phyloP scores from a whole-genome alignment of 2,113 vertebrate genomes.

The Labrus mixtus region DNA sequence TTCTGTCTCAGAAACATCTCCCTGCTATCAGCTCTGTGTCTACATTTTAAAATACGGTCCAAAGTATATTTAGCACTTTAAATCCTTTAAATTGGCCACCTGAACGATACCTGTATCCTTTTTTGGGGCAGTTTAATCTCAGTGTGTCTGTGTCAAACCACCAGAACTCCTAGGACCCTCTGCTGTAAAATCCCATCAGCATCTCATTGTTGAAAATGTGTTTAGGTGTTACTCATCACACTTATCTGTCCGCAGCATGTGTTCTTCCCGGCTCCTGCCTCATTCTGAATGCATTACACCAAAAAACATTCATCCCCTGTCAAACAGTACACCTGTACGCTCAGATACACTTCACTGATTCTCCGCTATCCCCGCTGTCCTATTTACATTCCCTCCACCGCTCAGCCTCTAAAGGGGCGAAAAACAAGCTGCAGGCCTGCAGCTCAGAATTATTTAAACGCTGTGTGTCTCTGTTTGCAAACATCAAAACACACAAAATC shows the following conservation, averaged over 20 bases:
- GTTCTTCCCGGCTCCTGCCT: conserved; percentile 29
- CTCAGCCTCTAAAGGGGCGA: conserved; percentile 1
- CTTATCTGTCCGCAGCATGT: conserved; percentile 44
- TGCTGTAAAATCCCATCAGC: conserved; percentile 20
- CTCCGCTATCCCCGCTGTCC: conserved; percentile 26
- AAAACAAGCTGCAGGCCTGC: conserved; percentile 3
- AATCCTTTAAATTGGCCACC: neutral
- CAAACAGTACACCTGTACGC: conserved; percentile 55
- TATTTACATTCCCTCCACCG: conserved; percentile 36
- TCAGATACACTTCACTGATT: conserved; percentile 46
- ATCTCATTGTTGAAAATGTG: conserved; percentile 27
- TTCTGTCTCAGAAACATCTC: neutral
- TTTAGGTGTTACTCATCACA: conserved; percentile 40
- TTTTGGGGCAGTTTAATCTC: neutral
- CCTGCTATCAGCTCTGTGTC: neutral
- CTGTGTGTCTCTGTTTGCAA: conserved; percentile 5
- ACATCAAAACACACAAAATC: neutral
- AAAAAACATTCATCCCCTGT: conserved; percentile 46
- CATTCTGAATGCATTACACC: conserved; percentile 48
- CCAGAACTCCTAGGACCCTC: conserved; percentile 11
- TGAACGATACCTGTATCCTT: neutral
- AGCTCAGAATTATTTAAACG: conserved; percentile 13
- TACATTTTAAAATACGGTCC: neutral
- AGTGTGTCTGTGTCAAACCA: neutral
- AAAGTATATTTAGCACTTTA: conserved; percentile 26